Percentiles rank a stretch among this genome's conserved stretches.
Evolutionary conservation across 2,113 vertebrate species (phyloP).

Genomic region (Dendrocopos noguchii): DNA sequence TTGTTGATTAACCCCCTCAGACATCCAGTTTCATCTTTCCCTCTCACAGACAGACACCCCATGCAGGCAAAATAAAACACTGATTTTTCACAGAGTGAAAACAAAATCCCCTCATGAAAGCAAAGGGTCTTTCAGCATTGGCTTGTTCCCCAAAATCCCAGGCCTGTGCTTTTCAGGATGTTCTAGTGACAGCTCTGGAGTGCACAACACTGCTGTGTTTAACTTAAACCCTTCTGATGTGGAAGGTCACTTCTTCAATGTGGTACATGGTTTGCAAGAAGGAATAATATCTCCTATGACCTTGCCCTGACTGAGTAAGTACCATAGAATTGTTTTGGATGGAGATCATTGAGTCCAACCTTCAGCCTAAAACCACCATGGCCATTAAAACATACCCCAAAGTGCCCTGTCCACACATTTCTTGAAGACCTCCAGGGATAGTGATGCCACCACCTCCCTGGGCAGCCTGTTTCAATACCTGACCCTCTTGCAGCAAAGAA

Average conservation of each 20-base stretch:
- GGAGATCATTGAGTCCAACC: too few species aligned
- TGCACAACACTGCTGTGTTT: neutral
- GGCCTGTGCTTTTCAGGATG: neutral
- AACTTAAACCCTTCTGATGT: neutral
- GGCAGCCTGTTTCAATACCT: too few species aligned
- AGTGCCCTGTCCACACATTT: too few species aligned
- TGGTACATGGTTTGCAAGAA: neutral
- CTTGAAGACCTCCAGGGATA: too few species aligned
- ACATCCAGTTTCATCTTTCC: neutral
- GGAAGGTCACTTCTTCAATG: neutral
- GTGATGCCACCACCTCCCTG: too few species aligned
- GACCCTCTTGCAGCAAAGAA: too few species aligned
- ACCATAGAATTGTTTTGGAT: too few species aligned
- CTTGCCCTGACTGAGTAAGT: neutral
- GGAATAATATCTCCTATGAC: neutral
- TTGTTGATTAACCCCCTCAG: neutral
- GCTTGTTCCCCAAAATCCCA: neutral
- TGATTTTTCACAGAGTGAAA: neutral
- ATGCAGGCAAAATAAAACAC: neutral
- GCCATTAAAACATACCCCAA: too few species aligned
- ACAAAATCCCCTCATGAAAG: fast-evolving
- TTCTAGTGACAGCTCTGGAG: neutral
- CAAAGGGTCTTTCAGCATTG: neutral
- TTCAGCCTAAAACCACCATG: too few species aligned
- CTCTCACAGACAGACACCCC: neutral